phyloP scores from a whole-genome alignment of 2,888 invertebrate species.

The Mesorhabditis sp. region DNA sequence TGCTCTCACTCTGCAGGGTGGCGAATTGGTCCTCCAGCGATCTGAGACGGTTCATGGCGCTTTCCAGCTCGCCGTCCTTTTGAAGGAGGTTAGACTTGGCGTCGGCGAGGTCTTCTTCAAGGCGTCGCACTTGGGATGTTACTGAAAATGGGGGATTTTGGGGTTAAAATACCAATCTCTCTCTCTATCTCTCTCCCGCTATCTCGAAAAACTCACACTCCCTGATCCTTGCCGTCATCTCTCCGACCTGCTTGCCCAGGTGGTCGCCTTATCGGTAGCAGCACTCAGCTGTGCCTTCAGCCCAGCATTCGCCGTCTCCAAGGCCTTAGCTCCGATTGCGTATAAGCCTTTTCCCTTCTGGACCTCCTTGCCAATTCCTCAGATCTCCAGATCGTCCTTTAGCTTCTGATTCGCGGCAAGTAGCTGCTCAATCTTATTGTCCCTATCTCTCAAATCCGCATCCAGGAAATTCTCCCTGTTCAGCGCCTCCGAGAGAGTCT shows the following conservation, averaged over 20 bases:
- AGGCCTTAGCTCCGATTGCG: constrained; percentile 51
- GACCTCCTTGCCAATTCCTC: constrained; percentile 49
- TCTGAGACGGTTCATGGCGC: constrained; percentile 45
- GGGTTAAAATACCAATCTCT: not conserved
- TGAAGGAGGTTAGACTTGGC: constrained; percentile 33
- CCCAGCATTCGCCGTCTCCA: constrained; percentile 49
- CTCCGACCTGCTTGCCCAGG: constrained; percentile 52
- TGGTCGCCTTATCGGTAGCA: constrained; percentile 48
- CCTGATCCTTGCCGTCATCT: constrained; percentile 50
- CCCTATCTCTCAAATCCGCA: constrained; percentile 52
- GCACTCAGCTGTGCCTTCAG: constrained; percentile 52
- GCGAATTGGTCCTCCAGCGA: constrained; percentile 49
- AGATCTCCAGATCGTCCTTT: constrained; percentile 50
- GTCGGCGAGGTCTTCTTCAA: constrained; percentile 54
- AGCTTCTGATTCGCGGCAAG: constrained; percentile 49
- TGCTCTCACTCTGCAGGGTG: constrained; percentile 42
- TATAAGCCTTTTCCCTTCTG: constrained; percentile 57
- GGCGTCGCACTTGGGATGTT: constrained; percentile 49
- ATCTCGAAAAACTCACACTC: constrained; percentile 36
- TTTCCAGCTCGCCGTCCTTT: constrained; percentile 52
- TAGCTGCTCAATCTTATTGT: constrained; percentile 48
- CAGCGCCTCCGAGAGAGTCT: constrained; percentile 48
- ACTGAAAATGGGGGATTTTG: constrained; percentile 26
- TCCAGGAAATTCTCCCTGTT: constrained; percentile 54
- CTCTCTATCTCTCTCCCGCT: no score